These are phyloP conservation scores for Corbicula japonica DNA, from an alignment of 2,888 invertebrate species.

Conservation along the genomic window DNA sequence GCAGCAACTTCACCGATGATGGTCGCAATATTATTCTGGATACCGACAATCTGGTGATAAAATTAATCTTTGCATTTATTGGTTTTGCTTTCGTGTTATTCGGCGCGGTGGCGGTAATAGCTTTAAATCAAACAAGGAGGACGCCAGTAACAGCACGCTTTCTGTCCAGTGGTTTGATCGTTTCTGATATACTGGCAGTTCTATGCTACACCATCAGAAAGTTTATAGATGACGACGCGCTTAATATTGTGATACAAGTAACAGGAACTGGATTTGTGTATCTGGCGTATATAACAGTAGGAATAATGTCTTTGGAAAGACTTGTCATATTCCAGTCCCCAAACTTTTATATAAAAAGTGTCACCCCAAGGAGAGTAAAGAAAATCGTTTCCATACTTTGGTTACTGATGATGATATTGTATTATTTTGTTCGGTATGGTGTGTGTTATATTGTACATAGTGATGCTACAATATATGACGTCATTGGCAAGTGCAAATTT, in stretches of 20 bases:
- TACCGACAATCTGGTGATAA: slow-evolving; percentile 8
- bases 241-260: slow-evolving; percentile 43
- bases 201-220: slow-evolving; percentile 30
- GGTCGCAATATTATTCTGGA: too few species aligned
- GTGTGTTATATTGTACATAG: slow-evolving; percentile 19
- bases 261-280: slow-evolving; percentile 19
- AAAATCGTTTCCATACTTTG: slow-evolving; percentile 22
- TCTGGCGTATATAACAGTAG: slow-evolving; percentile 43
- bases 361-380: slow-evolving; percentile 15
- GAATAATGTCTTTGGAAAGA: slow-evolving; percentile 54
- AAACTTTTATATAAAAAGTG: slow-evolving; percentile 25
- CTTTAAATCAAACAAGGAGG: slow-evolving; percentile 6
- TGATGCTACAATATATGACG: slow-evolving; percentile 23
- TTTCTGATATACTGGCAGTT: slow-evolving; percentile 35
- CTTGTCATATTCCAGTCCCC: slow-evolving; percentile 42
- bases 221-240: slow-evolving; percentile 24
- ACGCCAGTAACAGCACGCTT: slow-evolving; percentile 30
- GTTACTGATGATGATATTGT: slow-evolving; percentile 14
- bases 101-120: slow-evolving; percentile 6
- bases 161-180: slow-evolving; percentile 40
- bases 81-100: slow-evolving; percentile 5
- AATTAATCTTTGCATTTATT: background rate
- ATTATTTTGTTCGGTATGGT: slow-evolving; percentile 35
- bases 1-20: too few species aligned
- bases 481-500: slow-evolving; percentile 39